Conservation (phyloP, 1,140 invertebrate genomes). For the Homarus americanus region DNA sequence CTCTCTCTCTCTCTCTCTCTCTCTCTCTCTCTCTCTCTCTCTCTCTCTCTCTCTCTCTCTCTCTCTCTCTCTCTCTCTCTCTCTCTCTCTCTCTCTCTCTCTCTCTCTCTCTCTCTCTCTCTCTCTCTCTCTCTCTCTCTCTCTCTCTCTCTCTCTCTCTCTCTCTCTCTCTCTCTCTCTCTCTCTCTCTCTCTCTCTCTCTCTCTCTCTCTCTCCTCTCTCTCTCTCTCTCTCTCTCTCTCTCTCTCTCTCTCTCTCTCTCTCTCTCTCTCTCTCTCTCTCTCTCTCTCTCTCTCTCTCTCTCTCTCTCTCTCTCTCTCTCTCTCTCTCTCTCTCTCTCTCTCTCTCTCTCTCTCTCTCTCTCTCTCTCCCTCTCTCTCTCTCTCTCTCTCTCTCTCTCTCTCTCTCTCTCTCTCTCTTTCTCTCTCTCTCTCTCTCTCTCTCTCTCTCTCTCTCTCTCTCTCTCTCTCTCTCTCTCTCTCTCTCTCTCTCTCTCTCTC, state of each 20-base stretch:
- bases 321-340: not conserved
- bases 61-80: not conserved
- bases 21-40: not conserved
- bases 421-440: conserved; percentile 10
- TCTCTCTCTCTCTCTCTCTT: conserved; percentile 10
- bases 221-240: not conserved
- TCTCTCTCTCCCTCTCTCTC: not conserved
- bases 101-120: not conserved
- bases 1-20: not conserved
- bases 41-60: not conserved
- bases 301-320: not conserved
- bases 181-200: conserved; percentile 1
- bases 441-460: not conserved
- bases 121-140: not conserved
- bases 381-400: not conserved
- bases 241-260: not conserved
- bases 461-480: not conserved
- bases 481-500: not conserved
- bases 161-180: conserved; percentile 2
- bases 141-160: conserved; percentile 24
- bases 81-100: not conserved
- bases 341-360: not conserved
- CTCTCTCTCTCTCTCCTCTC: conserved; percentile 3
- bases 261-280: not conserved
- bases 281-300: not conserved